Evolutionary conservation across 2,797 vertebrate genomes (phyloP).

Genomic region (Amblyraja radiata): DNA sequence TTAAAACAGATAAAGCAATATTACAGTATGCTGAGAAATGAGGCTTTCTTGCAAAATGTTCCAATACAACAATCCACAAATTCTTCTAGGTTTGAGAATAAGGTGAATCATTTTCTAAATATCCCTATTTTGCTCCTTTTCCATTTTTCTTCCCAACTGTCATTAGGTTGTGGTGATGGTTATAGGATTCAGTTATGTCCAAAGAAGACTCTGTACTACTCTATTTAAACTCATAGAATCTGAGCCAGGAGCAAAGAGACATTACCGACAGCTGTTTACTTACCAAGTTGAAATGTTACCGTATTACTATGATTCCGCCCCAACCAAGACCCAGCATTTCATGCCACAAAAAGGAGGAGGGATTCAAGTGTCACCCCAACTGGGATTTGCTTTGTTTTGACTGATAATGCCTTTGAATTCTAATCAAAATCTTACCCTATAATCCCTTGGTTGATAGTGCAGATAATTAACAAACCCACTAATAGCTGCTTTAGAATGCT

Average conservation of each 20-base stretch:
- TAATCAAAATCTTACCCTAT: neutral
- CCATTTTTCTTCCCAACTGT: neutral
- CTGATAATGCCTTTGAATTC: neutral
- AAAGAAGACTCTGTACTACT: neutral
- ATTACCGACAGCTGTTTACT: neutral
- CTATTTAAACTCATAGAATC: neutral
- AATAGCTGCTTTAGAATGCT: neutral
- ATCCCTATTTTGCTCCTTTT: neutral
- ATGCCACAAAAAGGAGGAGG: neutral
- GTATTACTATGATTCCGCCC: neutral
- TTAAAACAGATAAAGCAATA: neutral
- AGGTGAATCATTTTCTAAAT: neutral
- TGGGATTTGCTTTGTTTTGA: neutral
- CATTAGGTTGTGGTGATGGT: neutral
- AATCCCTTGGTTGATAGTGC: neutral
- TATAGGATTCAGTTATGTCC: neutral
- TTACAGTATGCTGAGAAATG: neutral
- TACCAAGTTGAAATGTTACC: neutral
- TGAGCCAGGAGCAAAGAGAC: neutral
- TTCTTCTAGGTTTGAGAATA: neutral
- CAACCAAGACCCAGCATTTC: neutral
- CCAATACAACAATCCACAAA: neutral
- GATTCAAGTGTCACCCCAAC: neutral
- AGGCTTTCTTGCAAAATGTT: neutral
- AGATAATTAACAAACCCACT: conserved; percentile 5